Percentiles rank a stretch among this genome's conserved stretches.
phyloP scores from a whole-genome alignment of 1,140 invertebrate genomes.

The Fopius arisanus region DNA sequence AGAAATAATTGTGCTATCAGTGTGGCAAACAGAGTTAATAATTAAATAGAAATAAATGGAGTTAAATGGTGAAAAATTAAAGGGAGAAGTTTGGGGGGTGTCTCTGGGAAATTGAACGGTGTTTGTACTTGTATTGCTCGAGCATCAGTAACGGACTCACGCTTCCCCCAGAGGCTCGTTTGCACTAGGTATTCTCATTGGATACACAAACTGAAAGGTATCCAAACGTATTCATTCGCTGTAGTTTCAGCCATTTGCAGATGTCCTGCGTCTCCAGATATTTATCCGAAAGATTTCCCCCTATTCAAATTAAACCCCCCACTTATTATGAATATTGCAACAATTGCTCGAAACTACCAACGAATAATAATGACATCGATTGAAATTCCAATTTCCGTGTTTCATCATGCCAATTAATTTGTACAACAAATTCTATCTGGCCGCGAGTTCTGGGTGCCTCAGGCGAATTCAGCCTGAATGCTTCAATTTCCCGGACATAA shows the following conservation, averaged over 20 bases:
- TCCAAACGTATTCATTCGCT: not conserved
- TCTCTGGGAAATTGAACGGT: not conserved
- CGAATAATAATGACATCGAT: not conserved
- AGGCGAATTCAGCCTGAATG: not conserved
- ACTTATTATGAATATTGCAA: not conserved
- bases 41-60: no score
- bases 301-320: no score
- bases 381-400: not conserved
- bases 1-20: no score
- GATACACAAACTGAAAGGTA: not conserved
- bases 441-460: not conserved
- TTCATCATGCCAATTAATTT: not conserved
- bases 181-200: constrained; percentile 4
- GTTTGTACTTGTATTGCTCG: not conserved
- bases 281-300: not conserved
- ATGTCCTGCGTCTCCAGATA: not conserved
- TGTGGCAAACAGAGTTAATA: no score
- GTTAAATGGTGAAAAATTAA: no score
- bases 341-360: not conserved
- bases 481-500: not conserved
- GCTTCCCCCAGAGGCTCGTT: not conserved
- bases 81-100: no score
- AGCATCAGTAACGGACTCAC: not conserved
- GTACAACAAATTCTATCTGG: not conserved
- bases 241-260: not conserved